A percentile compares a stretch with the other conserved stretches of the same genome.
phyloP scores from a whole-genome alignment of 2,888 invertebrate species.

The Monochamus alternatus region DNA sequence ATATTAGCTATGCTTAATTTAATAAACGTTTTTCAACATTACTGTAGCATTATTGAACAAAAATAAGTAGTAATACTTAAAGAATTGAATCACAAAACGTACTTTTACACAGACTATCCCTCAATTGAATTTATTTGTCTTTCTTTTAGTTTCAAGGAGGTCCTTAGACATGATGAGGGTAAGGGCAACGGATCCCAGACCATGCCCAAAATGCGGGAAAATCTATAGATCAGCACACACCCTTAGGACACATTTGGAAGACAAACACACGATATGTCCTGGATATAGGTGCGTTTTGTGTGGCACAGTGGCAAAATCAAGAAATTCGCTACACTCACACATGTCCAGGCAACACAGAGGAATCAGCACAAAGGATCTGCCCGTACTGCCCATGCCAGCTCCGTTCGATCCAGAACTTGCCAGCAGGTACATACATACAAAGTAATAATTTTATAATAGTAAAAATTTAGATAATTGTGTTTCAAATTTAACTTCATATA shows the following conservation, averaged over 20 bases:
- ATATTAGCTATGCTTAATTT: neutral
- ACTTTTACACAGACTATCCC: neutral
- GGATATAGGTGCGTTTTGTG: conserved; percentile 94
- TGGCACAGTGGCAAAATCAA: conserved; percentile 93
- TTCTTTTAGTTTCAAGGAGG: conserved; percentile 79
- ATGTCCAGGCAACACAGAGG: conserved; percentile 95
- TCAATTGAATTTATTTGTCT: conserved; percentile 48
- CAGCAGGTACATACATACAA: conserved; percentile 73
- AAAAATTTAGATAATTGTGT: too few species aligned
- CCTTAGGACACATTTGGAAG: conserved; percentile 91
- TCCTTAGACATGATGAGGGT: conserved; percentile 90
- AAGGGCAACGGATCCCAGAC: conserved; percentile 92
- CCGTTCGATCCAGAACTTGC: conserved; percentile 93
- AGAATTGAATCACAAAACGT: neutral
- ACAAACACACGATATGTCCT: conserved; percentile 94
- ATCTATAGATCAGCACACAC: conserved; percentile 95
- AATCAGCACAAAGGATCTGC: conserved; percentile 93
- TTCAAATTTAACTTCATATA: too few species aligned
- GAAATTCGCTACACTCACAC: conserved; percentile 93
- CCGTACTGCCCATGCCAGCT: conserved; percentile 93
- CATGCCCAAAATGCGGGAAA: conserved; percentile 94
- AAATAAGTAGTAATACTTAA: neutral
- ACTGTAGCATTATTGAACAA: neutral
- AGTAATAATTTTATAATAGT: too few species aligned
- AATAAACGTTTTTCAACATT: neutral